Evolutionary conservation across 2,113 vertebrate species (phyloP).

Genomic region (Solea senegalensis): DNA sequence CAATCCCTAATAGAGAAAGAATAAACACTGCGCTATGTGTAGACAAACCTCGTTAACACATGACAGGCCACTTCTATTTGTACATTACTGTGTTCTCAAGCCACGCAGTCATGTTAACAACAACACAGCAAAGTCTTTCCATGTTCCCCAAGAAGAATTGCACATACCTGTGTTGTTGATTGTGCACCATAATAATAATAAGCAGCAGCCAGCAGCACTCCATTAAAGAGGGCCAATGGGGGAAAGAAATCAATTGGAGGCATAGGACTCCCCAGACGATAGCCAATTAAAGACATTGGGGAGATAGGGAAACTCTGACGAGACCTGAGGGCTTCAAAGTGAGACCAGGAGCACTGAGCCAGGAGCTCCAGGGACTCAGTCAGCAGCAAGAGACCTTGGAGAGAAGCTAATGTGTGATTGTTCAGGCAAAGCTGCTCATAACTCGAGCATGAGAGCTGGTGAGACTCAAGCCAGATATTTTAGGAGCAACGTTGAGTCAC

Average conservation of each 20-base stretch:
- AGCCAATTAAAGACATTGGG: conserved; percentile 71
- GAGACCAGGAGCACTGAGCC: conserved; percentile 22
- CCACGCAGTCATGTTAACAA: conserved; percentile 14
- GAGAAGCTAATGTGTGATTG: conserved; percentile 23
- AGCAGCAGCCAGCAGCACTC: conserved; percentile 49
- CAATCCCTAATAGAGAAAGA: conserved; percentile 15
- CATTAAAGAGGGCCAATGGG: conserved; percentile 37
- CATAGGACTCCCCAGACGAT: conserved; percentile 59
- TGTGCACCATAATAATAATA: conserved; percentile 32
- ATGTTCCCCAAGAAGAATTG: conserved; percentile 41
- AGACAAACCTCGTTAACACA: conserved; percentile 19
- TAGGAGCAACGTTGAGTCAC: neutral
- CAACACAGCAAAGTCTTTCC: conserved; percentile 19
- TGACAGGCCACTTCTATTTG: conserved; percentile 1
- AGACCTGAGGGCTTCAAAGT: conserved; percentile 52
- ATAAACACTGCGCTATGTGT: neutral
- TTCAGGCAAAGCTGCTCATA: conserved; percentile 7
- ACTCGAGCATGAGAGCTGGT: too few species aligned
- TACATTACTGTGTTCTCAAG: conserved; percentile 11
- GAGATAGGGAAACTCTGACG: conserved; percentile 47
- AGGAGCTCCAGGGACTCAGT: conserved; percentile 33
- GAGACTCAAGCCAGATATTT: neutral
- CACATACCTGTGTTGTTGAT: conserved; percentile 34
- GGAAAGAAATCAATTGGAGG: conserved; percentile 72
- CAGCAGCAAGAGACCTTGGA: conserved; percentile 12